Conservation (phyloP, 2,888 invertebrate genomes). For the Abrostola tripartita region DNA sequence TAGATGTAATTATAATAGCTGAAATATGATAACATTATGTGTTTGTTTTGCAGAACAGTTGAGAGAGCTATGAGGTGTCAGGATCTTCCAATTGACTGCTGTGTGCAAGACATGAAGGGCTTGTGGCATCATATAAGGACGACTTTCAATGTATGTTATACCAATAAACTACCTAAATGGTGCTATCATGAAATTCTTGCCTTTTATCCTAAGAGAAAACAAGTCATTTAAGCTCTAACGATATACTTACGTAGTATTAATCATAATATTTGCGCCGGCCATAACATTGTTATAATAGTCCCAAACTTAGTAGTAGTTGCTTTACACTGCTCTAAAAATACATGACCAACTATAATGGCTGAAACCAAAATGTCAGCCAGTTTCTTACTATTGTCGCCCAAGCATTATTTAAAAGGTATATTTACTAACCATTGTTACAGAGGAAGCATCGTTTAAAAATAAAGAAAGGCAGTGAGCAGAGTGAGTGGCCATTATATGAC, state of each 20-base stretch:
- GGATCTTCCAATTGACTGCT: conserved; percentile 79
- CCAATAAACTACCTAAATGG: not conserved
- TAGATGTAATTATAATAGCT: too few relatives aligned
- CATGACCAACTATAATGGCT: too few relatives aligned
- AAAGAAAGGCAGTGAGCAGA: conserved; percentile 64
- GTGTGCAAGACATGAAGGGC: conserved; percentile 81
- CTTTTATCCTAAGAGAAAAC: too few relatives aligned
- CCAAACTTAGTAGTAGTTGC: too few relatives aligned
- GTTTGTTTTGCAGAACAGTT: conserved; percentile 70
- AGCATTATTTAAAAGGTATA: not conserved
- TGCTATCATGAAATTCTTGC: too few relatives aligned
- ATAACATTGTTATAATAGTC: not conserved
- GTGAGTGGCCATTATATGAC: conserved; percentile 77
- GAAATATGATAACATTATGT: not conserved
- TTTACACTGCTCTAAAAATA: too few relatives aligned
- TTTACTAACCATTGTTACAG: conserved; percentile 60
- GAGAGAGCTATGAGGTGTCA: conserved; percentile 78
- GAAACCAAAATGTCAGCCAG: too few relatives aligned
- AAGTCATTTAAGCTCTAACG: too few relatives aligned
- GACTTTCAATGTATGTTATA: conserved; percentile 77
- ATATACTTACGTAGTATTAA: too few relatives aligned
- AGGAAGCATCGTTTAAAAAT: conserved; percentile 78
- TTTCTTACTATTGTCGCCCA: too few relatives aligned
- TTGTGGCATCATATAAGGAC: conserved; percentile 81
- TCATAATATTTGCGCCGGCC: too few relatives aligned